A percentile compares a stretch with the other conserved stretches of the same genome.
phyloP scores from a whole-genome alignment of 2,113 vertebrate species.

The Lethenteron reissneri region DNA sequence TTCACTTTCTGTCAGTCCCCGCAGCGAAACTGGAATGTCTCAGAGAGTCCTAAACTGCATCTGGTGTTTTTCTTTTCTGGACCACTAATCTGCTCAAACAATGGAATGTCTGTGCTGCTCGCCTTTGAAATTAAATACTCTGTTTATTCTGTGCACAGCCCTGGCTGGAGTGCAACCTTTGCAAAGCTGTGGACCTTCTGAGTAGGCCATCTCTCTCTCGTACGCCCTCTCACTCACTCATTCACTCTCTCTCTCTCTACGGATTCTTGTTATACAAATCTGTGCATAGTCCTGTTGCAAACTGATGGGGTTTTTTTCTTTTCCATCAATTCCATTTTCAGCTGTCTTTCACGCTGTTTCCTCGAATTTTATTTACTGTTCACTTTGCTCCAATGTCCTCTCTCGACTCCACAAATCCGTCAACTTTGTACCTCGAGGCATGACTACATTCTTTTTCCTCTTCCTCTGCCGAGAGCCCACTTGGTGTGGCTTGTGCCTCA shows the following conservation, averaged over 20 bases:
- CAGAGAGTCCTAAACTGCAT: conserved; percentile 5
- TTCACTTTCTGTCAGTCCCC: neutral
- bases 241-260: neutral
- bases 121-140: conserved; percentile 6
- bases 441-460: too few relatives aligned
- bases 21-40: conserved; percentile 6
- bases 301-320: too few relatives aligned
- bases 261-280: neutral
- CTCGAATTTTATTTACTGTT: too few relatives aligned
- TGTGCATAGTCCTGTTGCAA: too few relatives aligned
- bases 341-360: too few relatives aligned
- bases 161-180: neutral
- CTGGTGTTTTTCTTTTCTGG: conserved; percentile 7
- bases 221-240: neutral
- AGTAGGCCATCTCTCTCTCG: neutral
- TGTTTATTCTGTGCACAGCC: conserved; percentile 6
- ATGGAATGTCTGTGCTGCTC: conserved; percentile 6
- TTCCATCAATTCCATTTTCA: too few relatives aligned
- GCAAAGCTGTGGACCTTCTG: neutral
- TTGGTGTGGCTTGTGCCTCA: too few relatives aligned
- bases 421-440: too few relatives aligned
- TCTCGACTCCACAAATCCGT: too few relatives aligned
- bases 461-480: too few relatives aligned
- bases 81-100: conserved; percentile 6
- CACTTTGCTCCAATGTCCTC: too few relatives aligned